Evolutionary conservation across 1,140 invertebrate species (phyloP), one percentile per base, ranked within the genome.

Genomic region (Rhopalosiphum padi): DNA sequence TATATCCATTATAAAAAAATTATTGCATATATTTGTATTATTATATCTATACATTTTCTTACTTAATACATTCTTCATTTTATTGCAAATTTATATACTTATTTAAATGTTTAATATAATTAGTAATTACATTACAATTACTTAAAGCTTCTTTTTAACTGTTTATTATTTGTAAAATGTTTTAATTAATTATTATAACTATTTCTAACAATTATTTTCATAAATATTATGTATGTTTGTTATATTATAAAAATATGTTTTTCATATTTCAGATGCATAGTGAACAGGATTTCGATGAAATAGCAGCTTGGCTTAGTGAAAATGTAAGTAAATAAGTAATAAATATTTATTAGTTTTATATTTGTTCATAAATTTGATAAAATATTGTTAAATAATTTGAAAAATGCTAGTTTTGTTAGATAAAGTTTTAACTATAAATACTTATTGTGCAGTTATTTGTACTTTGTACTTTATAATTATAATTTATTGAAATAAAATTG

Each of bases 241-340:
- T 48, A 83, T 93, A 60, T 85, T 93, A 60, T 85, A 68, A 68
- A 82, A 46, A 60, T 94, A 92, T 77, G 35, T 15, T 87, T 91
- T 83, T 15, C 53, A 55, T 41, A 77, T 93, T 90, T 94, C 95
- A 97, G 97, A 97, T 96, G 96, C 97, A 97, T 94, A 97, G 97
- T 96, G 97, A 98, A 95, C 97, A 97, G 95, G 98, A 99, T 95
- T 98, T 98, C 96, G 98, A 98, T 96, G 98, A 99, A 96, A 98
- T 99, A 97, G 98, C 98, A 94, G 97, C 97, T 95, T 99, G 98
- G 98, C 96, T 99, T 94, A 97, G 96, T 95, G 97, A 96, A 95
- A 93, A 93, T 60, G 91, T 93, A 51, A 93, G 91, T 92, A 37
- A 60, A 90, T 43, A 7, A 43, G 46, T 46, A 46, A 37, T 22